These are phyloP conservation scores for Antechinus stuartii DNA, from an alignment of 2,113 vertebrate species.

Conservation along the genomic window DNA sequence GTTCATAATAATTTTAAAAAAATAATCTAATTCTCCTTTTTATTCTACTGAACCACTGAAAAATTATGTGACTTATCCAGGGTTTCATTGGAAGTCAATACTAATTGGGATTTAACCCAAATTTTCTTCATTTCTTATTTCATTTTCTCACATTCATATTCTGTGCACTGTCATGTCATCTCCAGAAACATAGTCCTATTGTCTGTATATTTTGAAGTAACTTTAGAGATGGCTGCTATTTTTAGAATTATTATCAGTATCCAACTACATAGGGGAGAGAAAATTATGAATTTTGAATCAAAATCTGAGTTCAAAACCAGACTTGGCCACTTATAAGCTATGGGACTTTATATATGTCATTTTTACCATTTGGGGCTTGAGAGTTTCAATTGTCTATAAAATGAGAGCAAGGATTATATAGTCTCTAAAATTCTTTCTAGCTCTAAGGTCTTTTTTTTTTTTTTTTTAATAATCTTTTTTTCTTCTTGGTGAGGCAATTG, in stretches of 20 bases:
- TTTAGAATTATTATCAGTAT: not conserved
- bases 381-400: not conserved
- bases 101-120: too few relatives aligned
- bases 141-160: too few relatives aligned
- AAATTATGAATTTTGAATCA: not conserved
- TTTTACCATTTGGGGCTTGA: not conserved
- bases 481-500: too few relatives aligned
- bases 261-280: not conserved
- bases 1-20: not conserved
- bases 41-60: not conserved
- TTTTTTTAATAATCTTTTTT: too few relatives aligned
- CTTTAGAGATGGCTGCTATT: not conserved
- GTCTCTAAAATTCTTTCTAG: not conserved
- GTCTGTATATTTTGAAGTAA: not conserved
- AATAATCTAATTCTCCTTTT: not conserved
- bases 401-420: not conserved
- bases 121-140: too few relatives aligned
- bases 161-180: not conserved
- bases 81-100: not conserved
- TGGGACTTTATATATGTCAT: not conserved
- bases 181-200: not conserved
- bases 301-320: not conserved
- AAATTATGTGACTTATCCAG: not conserved
- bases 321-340: not conserved
- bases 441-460: not conserved